Conservation (phyloP, 2,797 vertebrate genomes). For the Dendrocincla fuliginosa region DNA sequence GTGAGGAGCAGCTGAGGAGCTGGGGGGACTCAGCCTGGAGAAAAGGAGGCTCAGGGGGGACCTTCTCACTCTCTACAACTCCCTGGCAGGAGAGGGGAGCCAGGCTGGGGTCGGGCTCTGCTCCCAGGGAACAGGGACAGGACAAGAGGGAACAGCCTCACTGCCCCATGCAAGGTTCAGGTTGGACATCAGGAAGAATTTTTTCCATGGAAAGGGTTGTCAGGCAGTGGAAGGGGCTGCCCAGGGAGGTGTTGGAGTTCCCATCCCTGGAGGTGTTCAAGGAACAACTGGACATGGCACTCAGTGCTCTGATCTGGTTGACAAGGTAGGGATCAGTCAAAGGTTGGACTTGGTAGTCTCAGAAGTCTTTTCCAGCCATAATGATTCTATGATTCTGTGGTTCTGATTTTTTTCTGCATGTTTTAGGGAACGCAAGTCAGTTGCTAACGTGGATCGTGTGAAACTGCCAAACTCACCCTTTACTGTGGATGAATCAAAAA, state of each 20-base stretch:
- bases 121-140: background rate
- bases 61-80: background rate
- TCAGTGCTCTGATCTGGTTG: background rate
- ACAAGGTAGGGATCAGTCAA: background rate
- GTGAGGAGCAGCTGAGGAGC: background rate
- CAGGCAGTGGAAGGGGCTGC: background rate
- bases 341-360: fast-evolving
- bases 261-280: background rate
- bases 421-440: fast-evolving
- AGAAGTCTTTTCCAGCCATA: background rate
- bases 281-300: background rate
- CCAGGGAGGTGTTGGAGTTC: background rate
- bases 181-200: background rate
- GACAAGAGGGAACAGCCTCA: background rate
- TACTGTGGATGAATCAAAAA: background rate
- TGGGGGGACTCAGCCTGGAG: background rate
- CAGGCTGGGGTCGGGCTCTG: fast-evolving
- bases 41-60: background rate
- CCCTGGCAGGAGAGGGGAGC: background rate
- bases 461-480: fast-evolving
- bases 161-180: background rate
- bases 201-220: background rate
- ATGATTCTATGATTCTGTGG: background rate
- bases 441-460: fast-evolving
- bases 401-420: background rate